These are phyloP conservation scores for Drosophila pseudotalamancana DNA, from an alignment of 2,888 invertebrate species.

Conservation along the genomic window DNA sequence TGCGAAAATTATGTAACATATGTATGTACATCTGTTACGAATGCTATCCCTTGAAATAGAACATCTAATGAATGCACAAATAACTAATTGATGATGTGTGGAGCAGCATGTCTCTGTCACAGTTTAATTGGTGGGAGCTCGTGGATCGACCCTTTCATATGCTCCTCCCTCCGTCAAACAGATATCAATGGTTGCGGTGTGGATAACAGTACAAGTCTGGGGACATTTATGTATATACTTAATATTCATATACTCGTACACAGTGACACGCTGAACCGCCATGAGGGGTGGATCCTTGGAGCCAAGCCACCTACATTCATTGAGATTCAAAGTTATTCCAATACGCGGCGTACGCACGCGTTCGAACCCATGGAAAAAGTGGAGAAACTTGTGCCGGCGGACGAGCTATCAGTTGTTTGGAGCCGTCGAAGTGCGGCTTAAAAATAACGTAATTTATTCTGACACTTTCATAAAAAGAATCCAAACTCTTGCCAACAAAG, in stretches of 20 bases:
- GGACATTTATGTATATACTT: slow-evolving; percentile 1
- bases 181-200: slow-evolving; percentile 34
- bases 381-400: not conserved
- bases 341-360: slow-evolving; percentile 12
- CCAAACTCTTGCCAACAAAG: slow-evolving; percentile 65
- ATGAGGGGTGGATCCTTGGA: slow-evolving; percentile 5
- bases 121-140: slow-evolving; percentile 63
- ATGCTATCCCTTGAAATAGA: slow-evolving; percentile 30
- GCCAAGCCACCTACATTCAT: slow-evolving; percentile 27
- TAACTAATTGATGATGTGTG: slow-evolving; percentile 66
- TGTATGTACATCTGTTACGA: slow-evolving; percentile 34
- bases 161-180: not conserved
- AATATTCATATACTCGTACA: slow-evolving; percentile 29
- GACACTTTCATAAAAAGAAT: slow-evolving; percentile 78
- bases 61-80: slow-evolving; percentile 58
- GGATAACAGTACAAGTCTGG: slow-evolving; percentile 35
- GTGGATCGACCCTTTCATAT: slow-evolving; percentile 22
- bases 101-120: slow-evolving; percentile 51
- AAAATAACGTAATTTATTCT: slow-evolving; percentile 78
- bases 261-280: not conserved
- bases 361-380: too few species aligned
- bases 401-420: slow-evolving; percentile 39
- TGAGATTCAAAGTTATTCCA: slow-evolving; percentile 50
- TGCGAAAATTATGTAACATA: slow-evolving; percentile 36
- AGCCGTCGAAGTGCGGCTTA: slow-evolving; percentile 37